A percentile compares a stretch with the other conserved stretches of the same genome.
phyloP scores from a whole-genome alignment of 1,140 invertebrate genomes.

The Lepidurus apus region DNA sequence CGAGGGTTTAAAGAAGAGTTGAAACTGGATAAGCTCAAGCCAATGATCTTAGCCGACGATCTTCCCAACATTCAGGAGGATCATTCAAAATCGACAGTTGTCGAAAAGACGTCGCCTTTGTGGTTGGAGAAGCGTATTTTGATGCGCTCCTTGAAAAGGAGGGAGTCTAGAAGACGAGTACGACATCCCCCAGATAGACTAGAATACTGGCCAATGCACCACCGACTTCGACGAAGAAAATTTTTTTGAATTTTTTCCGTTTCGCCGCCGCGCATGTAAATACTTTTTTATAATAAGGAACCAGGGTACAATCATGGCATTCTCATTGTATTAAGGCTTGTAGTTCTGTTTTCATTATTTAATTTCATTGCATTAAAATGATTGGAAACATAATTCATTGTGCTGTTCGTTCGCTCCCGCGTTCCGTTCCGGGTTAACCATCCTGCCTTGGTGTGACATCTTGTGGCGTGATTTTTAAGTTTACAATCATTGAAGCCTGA shows the following conservation, averaged over 20 bases:
- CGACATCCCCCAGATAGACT: background rate
- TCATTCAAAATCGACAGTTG: background rate
- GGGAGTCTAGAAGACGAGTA: background rate
- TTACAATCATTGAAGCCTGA: background rate
- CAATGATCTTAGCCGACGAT: background rate
- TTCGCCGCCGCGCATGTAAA: background rate
- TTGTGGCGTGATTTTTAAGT: background rate
- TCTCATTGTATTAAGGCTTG: background rate
- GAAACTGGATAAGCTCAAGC: background rate
- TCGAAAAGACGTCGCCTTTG: background rate
- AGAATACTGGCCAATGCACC: background rate
- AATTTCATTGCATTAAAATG: background rate
- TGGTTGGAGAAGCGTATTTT: conserved; percentile 3
- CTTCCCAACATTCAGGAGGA: background rate
- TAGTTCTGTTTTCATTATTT: background rate
- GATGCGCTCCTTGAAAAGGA: background rate
- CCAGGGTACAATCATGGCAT: conserved; percentile 7
- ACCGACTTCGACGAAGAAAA: background rate
- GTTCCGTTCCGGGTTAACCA: background rate
- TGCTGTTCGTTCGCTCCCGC: background rate
- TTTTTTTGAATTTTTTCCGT: background rate
- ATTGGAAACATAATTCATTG: background rate
- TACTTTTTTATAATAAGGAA: conserved; percentile 10
- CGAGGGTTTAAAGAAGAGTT: background rate
- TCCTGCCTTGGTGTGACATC: background rate